A percentile compares a stretch with the other conserved stretches of the same genome.
phyloP scores from a whole-genome alignment of 2,113 vertebrate species.

The Mungos mungo region DNA sequence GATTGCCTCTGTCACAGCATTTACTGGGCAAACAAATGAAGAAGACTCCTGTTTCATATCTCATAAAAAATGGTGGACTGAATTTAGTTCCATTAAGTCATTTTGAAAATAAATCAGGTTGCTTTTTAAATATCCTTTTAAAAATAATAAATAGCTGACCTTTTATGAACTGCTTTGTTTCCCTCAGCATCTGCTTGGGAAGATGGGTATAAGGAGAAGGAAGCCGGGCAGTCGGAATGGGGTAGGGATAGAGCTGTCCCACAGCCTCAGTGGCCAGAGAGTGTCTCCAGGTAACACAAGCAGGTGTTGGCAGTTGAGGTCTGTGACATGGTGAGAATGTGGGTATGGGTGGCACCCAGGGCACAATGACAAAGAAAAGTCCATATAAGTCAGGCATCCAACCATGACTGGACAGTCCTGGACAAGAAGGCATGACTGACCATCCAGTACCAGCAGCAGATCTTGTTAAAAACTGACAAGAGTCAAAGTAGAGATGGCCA shows the following conservation, averaged over 20 bases:
- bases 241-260: rapidly evolving
- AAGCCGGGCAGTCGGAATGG: not conserved
- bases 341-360: rapidly evolving
- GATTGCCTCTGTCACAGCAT: rapidly evolving
- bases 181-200: not conserved
- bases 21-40: not conserved
- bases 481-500: not conserved
- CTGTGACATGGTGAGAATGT: not conserved
- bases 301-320: not conserved
- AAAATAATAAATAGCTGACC: not conserved
- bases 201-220: not conserved
- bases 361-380: not conserved
- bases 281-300: too few relatives aligned
- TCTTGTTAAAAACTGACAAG: not conserved
- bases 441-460: too few relatives aligned
- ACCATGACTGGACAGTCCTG: not conserved
- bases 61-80: not conserved
- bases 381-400: not conserved
- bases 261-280: not conserved
- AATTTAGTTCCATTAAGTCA: not conserved
- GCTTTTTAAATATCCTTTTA: not conserved
- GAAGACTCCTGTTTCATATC: not conserved
- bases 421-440: not conserved
- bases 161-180: not conserved
- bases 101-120: not conserved